phyloP scores from a whole-genome alignment of 2,888 invertebrate genomes.

The Stenodera caucasica region DNA sequence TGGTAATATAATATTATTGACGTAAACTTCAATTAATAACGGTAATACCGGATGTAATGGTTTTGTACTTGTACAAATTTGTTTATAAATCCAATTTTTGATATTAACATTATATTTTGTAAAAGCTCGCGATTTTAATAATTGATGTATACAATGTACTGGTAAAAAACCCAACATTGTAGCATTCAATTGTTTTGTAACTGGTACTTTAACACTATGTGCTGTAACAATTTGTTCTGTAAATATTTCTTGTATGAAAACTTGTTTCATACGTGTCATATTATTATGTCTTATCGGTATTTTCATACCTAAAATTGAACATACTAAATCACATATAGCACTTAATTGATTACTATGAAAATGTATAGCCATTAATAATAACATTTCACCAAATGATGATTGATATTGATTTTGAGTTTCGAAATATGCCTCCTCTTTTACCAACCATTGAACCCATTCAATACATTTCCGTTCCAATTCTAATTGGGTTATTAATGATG shows the following conservation, averaged over 20 bases:
- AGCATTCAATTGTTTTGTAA: slow-evolving; percentile 85
- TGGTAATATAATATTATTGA: slow-evolving; percentile 86
- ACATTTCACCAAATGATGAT: slow-evolving; percentile 93
- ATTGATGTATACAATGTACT: slow-evolving; percentile 94
- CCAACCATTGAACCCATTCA: slow-evolving; percentile 94
- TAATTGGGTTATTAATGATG: slow-evolving; percentile 70
- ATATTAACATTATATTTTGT: slow-evolving; percentile 96
- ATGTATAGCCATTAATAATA: slow-evolving; percentile 93
- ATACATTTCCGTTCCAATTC: slow-evolving; percentile 85
- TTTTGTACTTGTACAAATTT: slow-evolving; percentile 85
- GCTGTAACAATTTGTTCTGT: slow-evolving; percentile 96
- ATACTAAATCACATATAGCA: slow-evolving; percentile 92
- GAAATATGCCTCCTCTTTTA: slow-evolving; percentile 86
- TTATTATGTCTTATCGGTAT: slow-evolving; percentile 85
- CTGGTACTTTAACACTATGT: slow-evolving; percentile 95
- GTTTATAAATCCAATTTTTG: slow-evolving; percentile 94
- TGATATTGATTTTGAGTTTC: slow-evolving; percentile 82
- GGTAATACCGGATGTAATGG: slow-evolving; percentile 94
- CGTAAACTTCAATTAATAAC: slow-evolving; percentile 90
- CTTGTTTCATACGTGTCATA: slow-evolving; percentile 84
- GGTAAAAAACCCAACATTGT: slow-evolving; percentile 87
- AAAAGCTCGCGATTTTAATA: slow-evolving; percentile 91
- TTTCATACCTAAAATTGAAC: slow-evolving; percentile 94
- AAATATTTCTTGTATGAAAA: slow-evolving; percentile 96
- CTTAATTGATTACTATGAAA: slow-evolving; percentile 94